Evolutionary conservation across 2,113 vertebrate genomes (phyloP), one percentile per base, ranked within the genome.

Genomic region (Chinchilla lanigera): DNA sequence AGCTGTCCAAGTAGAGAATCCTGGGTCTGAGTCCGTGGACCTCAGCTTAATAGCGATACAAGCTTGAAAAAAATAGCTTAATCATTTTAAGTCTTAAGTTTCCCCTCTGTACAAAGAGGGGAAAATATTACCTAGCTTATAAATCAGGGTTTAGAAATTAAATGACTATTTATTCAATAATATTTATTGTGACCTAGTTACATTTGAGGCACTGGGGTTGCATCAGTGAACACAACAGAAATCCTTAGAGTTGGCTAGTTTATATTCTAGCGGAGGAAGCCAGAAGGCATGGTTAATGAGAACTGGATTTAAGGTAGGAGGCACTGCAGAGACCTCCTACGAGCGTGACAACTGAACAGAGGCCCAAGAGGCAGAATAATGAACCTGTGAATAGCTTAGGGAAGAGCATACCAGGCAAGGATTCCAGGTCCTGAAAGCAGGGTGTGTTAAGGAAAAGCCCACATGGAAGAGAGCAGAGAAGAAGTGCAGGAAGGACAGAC

Each of bases 131-230:
- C 30, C 54, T 86, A 80, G n/a, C 5, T 84, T 33, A 91, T 67
- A 65, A 65, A 30, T 61, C 65, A 73, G 38, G 14, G 86, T 93
- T 69, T 22, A 8, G 58, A 30, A 80, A 84, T 92, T 90, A 92
- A 94, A 89, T 80, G 17, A 61, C 44, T 89, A 87, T 93, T 89
- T 86, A 28, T 94, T 81, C 65, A 91, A 86, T 35, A 93, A n/a
- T 86, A 89, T 94, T 77, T 90, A 58, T 78, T 93, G 67, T 87
- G 52, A 35, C 8, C 35, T 14, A 88, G 24, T 33, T 78, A 94
- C 16, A 92, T 58, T 97, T 86, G 73, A 82, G 54, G 50, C 14
- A 80, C 41, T 93, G 54, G 7, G 12, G 50, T 33, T 69, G 47
- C 14, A 86, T 65, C 56, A 50, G 12, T 89, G 71, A 90, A n/a